Evolutionary conservation across 2,797 vertebrate genomes (phyloP), one percentile per base, ranked within the genome.

Genomic region (Ceryle rudis): DNA sequence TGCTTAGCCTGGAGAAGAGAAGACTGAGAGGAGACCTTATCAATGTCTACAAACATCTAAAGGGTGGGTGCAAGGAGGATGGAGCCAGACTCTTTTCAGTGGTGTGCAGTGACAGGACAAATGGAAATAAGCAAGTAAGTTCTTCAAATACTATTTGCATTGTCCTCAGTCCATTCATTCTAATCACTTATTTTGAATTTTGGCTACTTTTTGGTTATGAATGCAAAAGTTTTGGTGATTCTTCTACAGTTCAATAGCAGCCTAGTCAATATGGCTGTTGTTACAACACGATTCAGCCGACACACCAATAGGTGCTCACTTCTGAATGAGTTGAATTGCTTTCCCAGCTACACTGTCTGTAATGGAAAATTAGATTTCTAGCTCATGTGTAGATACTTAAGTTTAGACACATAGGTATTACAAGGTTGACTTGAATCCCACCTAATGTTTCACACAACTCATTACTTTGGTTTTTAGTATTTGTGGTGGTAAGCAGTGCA

Each of bases 71-170:
- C 49, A 51, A 51, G 26, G 49, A 51, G 26, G 26, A 51, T 28
- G 49, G 8, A 28, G 49, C 8, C 16, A 15, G 26, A 16, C 26
- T 51, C 49, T 51, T 25, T 49, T 28, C 49, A 51, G 26, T 51
- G 49, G 26, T 51, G 26, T 8, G 14, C 26, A 51, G 47, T 49
- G 23, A 49, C 47, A 49, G 23, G 23, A 25, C 23, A 46, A 84
- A 51, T 89, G 18, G 71, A 94, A 94, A 92, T 82, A 86, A 86
- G 54, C 51, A 86, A 95, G 22, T 77, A 62, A 52, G 64, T 93
- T 92, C 33, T 95, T 86, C 90, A 84, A 72, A 67, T 47, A 14
- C 58, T 89, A 64, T 79, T 82, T 79, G 72, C 46, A 6, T 49
- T 74, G 23, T 72, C 94, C 67, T 87, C 72, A 57, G 16, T 66